These are phyloP conservation scores for Trinorchestia longiramus DNA, from an alignment of 1,140 invertebrate species.

Conservation along the genomic window DNA sequence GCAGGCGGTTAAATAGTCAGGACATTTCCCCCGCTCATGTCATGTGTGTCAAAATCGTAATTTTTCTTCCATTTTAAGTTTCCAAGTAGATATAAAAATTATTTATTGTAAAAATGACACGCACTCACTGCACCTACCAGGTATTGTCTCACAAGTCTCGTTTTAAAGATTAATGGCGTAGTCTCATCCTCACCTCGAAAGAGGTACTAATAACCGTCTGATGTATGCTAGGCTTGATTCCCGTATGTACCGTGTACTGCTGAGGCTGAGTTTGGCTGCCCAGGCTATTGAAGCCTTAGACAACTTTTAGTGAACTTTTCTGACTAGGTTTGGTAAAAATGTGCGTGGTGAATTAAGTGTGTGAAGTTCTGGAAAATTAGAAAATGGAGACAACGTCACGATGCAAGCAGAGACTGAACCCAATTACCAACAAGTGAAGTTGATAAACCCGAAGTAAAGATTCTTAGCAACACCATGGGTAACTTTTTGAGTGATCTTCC, in stretches of 20 bases:
- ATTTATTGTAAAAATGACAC: background rate
- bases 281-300: no score
- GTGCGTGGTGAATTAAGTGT: background rate
- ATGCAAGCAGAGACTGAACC: background rate
- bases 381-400: background rate
- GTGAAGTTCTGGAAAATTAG: background rate
- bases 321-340: background rate
- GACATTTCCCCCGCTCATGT: background rate
- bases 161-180: no score
- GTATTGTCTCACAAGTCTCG: background rate
- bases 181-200: background rate
- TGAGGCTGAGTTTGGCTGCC: no score
- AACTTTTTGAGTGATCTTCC: background rate
- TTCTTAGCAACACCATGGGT: background rate
- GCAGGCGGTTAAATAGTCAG: no score
- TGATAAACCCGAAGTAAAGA: no score
- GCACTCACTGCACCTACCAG: background rate
- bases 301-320: background rate
- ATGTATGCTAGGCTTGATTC: no score
- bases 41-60: background rate
- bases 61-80: background rate
- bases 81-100: background rate
- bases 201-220: no score
- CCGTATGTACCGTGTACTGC: no score
- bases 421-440: background rate